These are phyloP conservation scores for Caranx ignobilis DNA, from an alignment of 2,113 vertebrate species.

Conservation along the genomic window DNA sequence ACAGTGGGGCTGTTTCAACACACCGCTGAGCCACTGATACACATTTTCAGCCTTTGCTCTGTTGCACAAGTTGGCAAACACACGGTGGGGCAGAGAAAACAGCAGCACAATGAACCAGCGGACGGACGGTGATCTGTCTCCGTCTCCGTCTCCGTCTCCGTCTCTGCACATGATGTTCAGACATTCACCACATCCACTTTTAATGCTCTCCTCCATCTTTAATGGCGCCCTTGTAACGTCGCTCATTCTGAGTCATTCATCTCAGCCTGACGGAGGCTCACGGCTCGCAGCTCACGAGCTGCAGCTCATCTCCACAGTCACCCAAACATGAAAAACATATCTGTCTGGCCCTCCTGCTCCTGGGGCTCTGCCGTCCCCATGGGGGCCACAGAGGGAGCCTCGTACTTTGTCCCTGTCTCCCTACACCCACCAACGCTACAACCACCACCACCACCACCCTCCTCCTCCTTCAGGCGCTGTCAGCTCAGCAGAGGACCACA, in stretches of 20 bases:
- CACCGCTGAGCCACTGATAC: constrained; percentile 24
- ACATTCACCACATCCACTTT: constrained; percentile 14
- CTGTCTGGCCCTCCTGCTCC: constrained; percentile 37
- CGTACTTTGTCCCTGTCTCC: constrained; percentile 14
- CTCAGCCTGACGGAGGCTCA: neutral
- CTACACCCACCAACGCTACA: neutral
- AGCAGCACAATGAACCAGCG: neutral
- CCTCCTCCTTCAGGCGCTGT: constrained; percentile 2
- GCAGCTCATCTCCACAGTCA: constrained; percentile 47
- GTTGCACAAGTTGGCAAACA: constrained; percentile 63
- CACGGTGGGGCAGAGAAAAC: constrained; percentile 2
- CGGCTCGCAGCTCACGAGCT: constrained; percentile 9
- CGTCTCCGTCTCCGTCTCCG: constrained; percentile 9
- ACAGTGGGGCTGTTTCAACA: constrained; percentile 31
- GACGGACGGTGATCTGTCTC: neutral
- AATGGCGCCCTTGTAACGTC: constrained; percentile 39
- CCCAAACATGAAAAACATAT: constrained; percentile 55
- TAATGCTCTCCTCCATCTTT: constrained; percentile 50
- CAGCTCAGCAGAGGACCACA: constrained; percentile 51
- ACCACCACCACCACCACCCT: too few species aligned
- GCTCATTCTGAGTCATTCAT: constrained; percentile 20
- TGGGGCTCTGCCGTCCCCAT: constrained; percentile 8
- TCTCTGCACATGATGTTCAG: constrained; percentile 8
- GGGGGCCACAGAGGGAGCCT: neutral
- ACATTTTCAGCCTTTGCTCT: constrained; percentile 58